Conservation (phyloP, 2,888 invertebrate genomes). For the Andrena trimmerana region DNA sequence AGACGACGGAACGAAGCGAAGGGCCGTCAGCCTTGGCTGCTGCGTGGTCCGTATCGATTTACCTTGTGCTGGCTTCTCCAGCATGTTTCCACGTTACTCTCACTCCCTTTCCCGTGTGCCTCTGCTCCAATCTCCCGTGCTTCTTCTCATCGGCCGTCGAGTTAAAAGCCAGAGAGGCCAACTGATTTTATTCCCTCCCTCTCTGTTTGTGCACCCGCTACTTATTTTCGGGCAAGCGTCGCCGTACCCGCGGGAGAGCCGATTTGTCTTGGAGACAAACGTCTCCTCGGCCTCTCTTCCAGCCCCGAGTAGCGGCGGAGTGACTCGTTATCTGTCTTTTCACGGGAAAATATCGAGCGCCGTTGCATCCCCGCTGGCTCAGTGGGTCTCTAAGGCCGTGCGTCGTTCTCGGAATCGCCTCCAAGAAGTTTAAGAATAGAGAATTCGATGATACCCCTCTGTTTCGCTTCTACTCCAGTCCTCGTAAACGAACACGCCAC, state of each 20-base stretch:
- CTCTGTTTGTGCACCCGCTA: constrained; percentile 3
- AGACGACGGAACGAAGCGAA: constrained; percentile 57
- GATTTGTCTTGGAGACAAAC: background rate
- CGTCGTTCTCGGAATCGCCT: background rate
- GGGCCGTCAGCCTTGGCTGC: constrained; percentile 72
- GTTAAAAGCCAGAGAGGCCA: constrained; percentile 43
- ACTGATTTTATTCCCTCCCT: constrained; percentile 42
- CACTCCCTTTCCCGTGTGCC: background rate
- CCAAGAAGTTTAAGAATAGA: too few species aligned
- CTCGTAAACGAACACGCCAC: background rate
- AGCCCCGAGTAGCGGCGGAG: background rate
- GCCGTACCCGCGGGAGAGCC: background rate
- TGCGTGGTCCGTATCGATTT: constrained; percentile 77
- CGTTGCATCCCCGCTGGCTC: background rate
- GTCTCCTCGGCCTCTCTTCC: background rate
- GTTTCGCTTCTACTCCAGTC: background rate
- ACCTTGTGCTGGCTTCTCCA: constrained; percentile 70
- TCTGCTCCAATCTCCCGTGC: background rate
- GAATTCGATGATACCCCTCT: background rate
- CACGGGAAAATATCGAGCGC: background rate
- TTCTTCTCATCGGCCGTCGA: constrained; percentile 28
- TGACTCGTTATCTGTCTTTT: constrained; percentile 10
- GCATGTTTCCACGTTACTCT: constrained; percentile 50
- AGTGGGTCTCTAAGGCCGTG: background rate
- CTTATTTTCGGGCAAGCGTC: background rate